Evolutionary conservation across 2,888 invertebrate species (phyloP).

Genomic region (Drosophila dives): DNA sequence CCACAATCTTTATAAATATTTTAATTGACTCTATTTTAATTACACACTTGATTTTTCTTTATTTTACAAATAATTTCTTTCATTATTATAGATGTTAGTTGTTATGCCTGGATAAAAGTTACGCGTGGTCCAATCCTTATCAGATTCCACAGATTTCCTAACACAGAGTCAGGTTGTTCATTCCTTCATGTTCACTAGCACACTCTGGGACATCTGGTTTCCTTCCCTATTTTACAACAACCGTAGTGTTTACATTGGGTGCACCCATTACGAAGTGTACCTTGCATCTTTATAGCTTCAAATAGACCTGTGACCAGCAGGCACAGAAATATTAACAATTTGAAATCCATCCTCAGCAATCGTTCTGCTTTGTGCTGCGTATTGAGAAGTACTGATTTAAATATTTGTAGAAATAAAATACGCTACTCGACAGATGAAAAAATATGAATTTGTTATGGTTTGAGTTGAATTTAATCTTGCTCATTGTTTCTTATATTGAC

Average conservation of each 20-base stretch:
- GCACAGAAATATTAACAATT: neutral
- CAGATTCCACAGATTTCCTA: no score
- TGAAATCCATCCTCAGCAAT: neutral
- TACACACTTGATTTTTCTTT: neutral
- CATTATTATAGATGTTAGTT: neutral
- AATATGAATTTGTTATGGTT: no score
- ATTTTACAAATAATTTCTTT: neutral
- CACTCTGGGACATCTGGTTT: no score
- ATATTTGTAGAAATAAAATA: neutral
- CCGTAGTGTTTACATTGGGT: no score
- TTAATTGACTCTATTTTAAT: neutral
- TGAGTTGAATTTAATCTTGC: no score
- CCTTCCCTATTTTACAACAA: no score
- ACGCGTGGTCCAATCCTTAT: neutral
- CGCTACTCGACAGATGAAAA: neutral
- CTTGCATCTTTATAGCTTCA: no score
- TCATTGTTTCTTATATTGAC: no score
- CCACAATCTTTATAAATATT: neutral
- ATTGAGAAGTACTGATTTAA: neutral
- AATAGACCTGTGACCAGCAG: neutral
- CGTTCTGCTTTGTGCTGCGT: neutral
- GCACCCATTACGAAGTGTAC: no score
- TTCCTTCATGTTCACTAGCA: no score
- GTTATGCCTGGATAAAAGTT: neutral
- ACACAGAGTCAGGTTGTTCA: no score